phyloP scores from a whole-genome alignment of 2,113 vertebrate genomes.

The Petrocephalus zakoni region DNA sequence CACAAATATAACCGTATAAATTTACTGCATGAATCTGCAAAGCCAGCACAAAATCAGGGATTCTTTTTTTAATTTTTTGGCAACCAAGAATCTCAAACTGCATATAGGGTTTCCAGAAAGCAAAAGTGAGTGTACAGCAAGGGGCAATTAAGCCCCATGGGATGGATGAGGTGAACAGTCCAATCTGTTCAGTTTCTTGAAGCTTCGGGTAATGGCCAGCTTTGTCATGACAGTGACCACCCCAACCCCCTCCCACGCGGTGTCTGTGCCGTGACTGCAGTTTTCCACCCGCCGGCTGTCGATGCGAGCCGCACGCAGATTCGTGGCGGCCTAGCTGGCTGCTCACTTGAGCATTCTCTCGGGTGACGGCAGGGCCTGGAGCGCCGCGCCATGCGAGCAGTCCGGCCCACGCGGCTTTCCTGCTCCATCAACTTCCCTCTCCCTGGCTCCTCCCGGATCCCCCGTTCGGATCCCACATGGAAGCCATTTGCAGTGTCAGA shows the following conservation, averaged over 20 bases:
- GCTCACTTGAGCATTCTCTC: conserved; percentile 45
- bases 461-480: conserved; percentile 51
- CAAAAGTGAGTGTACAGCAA: not conserved
- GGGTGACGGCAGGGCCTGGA: conserved; percentile 51
- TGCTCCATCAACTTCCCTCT: conserved; percentile 27
- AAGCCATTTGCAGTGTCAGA: conserved; percentile 58
- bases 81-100: not conserved
- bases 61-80: not conserved
- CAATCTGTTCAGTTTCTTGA: not conserved
- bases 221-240: not conserved
- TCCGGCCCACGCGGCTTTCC: conserved; percentile 50
- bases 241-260: conserved; percentile 11
- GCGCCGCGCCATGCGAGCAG: conserved; percentile 48
- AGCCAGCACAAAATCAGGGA: not conserved
- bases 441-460: conserved; percentile 51
- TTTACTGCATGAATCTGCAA: not conserved
- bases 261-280: conserved; percentile 40
- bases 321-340: conserved; percentile 42
- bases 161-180: not conserved
- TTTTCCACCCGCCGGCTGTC: conserved; percentile 54
- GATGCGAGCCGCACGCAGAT: conserved; percentile 31
- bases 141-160: not conserved
- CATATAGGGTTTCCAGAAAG: not conserved
- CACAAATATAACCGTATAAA: not conserved
- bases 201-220: not conserved